A percentile compares a stretch with the other conserved stretches of the same genome.
These are phyloP conservation scores for Pemphigus obesinymphae DNA, from an alignment of 1,140 invertebrate genomes.

Conservation along the genomic window DNA sequence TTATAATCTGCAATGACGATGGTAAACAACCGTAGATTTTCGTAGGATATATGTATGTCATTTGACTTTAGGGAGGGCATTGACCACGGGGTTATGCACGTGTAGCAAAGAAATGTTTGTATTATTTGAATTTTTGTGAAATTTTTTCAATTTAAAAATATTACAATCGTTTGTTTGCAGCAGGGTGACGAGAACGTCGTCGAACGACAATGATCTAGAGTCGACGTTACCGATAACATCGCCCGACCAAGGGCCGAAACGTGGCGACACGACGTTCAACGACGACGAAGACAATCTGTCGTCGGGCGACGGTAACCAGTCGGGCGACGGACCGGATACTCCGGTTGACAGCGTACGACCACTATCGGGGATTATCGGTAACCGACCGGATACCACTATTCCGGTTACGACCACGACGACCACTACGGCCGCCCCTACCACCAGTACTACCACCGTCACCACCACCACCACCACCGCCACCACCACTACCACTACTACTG, in stretches of 20 bases:
- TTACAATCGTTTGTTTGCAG: not conserved
- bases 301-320: slow-evolving; percentile 18
- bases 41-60: no score
- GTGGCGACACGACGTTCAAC: not conserved
- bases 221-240: not conserved
- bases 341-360: not conserved
- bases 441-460: not conserved
- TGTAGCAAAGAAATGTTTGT: no score
- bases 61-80: no score
- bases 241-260: not conserved
- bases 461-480: not conserved
- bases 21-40: no score
- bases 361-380: no score
- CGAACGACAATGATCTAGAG: not conserved
- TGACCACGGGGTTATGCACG: no score
- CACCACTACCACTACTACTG: not conserved
- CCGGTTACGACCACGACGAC: not conserved
- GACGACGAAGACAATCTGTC: not conserved
- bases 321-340: not conserved
- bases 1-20: no score
- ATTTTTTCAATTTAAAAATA: no score
- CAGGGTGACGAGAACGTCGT: not conserved
- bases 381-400: no score
- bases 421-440: not conserved
- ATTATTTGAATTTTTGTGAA: no score